These are phyloP conservation scores for Loripinus fragilis DNA, from an alignment of 2,888 invertebrate species.

Conservation along the genomic window DNA sequence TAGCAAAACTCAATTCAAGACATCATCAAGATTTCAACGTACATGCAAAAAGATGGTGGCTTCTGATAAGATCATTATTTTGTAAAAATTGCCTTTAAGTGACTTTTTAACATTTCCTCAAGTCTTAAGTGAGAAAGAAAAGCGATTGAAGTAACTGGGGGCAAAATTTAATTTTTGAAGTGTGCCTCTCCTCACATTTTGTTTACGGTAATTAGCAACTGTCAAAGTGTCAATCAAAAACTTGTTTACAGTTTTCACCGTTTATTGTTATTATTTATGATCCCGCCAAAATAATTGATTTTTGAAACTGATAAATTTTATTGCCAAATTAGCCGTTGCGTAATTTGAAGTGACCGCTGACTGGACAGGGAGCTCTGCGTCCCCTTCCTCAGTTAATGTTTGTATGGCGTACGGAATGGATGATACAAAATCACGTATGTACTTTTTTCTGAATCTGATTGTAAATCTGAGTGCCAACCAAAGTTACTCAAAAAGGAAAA, in stretches of 20 bases:
- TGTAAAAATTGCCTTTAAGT: slow-evolving; percentile 38
- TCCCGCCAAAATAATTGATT: slow-evolving; percentile 6
- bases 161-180: neutral
- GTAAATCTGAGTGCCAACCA: no score
- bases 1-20: neutral
- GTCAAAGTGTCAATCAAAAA: slow-evolving; percentile 15
- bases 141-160: neutral
- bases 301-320: slow-evolving; percentile 15
- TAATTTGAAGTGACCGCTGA: neutral
- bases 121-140: neutral
- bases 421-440: no score
- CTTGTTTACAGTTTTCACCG: slow-evolving; percentile 2
- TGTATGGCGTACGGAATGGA: neutral
- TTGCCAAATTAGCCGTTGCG: slow-evolving; percentile 8
- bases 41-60: slow-evolving; percentile 10
- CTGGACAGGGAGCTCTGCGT: neutral
- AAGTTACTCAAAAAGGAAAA: no score
- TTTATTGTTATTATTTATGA: slow-evolving; percentile 9
- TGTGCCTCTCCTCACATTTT: neutral
- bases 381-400: neutral
- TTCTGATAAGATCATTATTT: slow-evolving; percentile 55
- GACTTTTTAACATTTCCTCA: slow-evolving; percentile 3
- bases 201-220: slow-evolving; percentile 12
- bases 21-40: slow-evolving; percentile 2
- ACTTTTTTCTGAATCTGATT: no score